phyloP scores from a whole-genome alignment of 2,113 vertebrate genomes.

The Xenotilapia caudafasciata region DNA sequence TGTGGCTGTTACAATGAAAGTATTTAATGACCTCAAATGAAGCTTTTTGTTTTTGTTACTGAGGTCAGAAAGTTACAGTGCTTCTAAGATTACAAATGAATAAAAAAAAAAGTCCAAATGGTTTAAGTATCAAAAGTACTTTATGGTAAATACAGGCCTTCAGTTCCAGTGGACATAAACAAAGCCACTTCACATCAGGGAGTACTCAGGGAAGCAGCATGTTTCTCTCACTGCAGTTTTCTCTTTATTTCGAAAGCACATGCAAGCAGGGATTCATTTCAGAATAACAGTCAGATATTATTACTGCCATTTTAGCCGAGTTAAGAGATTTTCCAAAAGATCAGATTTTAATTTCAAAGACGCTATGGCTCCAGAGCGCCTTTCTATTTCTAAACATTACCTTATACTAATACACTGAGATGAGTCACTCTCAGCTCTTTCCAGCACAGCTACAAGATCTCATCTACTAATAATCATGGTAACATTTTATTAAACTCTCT shows the following conservation, averaged over 20 bases:
- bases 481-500: not conserved
- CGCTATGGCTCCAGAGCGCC: not conserved
- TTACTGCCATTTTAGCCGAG: not conserved
- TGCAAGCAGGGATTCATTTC: not conserved
- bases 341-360: not conserved
- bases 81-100: not conserved
- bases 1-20: not conserved
- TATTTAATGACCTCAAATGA: not conserved
- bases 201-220: not conserved
- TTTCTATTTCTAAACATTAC: not conserved
- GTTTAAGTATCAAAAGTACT: not conserved
- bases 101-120: not conserved
- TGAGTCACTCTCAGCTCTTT: not conserved
- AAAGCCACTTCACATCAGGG: not conserved
- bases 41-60: not conserved
- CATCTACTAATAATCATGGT: not conserved
- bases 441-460: not conserved
- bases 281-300: not conserved
- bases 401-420: not conserved
- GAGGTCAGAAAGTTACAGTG: not conserved
- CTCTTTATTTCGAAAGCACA: not conserved
- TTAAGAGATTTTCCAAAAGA: not conserved
- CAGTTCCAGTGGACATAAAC: not conserved
- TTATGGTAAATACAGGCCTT: not conserved
- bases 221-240: not conserved